phyloP scores from a whole-genome alignment of 2,888 invertebrate genomes.

The Capitulum mitella region DNA sequence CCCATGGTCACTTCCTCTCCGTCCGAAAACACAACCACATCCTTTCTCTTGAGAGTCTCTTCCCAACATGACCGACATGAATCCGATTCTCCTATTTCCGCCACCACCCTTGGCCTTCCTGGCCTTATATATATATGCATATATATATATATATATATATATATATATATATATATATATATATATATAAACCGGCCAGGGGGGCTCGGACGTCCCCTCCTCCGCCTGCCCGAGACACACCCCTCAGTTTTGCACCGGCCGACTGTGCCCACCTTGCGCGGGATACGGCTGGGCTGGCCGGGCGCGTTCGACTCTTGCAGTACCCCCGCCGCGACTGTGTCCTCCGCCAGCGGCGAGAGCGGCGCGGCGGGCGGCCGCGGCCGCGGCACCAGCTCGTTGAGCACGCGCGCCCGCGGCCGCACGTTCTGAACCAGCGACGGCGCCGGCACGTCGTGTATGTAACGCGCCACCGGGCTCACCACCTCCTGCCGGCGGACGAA shows the following conservation, averaged over 20 bases:
- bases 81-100: too few relatives aligned
- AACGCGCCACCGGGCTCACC: conserved; percentile 4
- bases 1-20: too few relatives aligned
- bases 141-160: neutral
- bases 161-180: conserved; percentile 1
- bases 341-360: conserved; percentile 45
- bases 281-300: conserved; percentile 41
- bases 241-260: too few relatives aligned
- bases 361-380: conserved; percentile 61
- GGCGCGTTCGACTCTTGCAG: conserved; percentile 63
- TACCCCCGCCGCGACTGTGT: conserved; percentile 52
- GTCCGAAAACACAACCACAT: too few relatives aligned
- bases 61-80: too few relatives aligned
- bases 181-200: conserved; percentile 37
- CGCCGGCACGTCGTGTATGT: neutral
- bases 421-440: conserved; percentile 15
- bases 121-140: too few relatives aligned
- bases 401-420: neutral
- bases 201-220: too few relatives aligned
- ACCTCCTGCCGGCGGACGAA: neutral
- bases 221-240: neutral
- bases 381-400: neutral
- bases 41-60: too few relatives aligned
- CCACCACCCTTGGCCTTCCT: too few relatives aligned
- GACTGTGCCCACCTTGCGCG: neutral